Evolutionary conservation across 2,888 invertebrate genomes (phyloP), one percentile per base, ranked within the genome.

Genomic region (Philhelius pedissequus): DNA sequence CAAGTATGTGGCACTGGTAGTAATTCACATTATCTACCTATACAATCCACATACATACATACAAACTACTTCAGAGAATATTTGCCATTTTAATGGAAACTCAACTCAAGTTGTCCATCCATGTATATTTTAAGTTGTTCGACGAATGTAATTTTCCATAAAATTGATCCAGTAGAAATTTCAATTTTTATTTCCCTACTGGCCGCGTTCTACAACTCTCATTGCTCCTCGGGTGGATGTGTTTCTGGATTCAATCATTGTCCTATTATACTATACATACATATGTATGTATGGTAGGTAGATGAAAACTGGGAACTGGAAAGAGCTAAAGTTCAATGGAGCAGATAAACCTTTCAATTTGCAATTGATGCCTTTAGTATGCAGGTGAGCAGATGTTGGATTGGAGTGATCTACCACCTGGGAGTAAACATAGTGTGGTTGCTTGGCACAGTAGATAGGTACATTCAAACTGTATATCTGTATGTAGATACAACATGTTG

Each of bases 281-380:
- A 35, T 13, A 38, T 7, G 15, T 40, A 25, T 25, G 25, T 25
- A 5, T 25, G 48, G 32, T 20, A 35, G 32, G 54, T 18, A 11
- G 50, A n/a, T 25, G 22, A n/a, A n/a, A n/a, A n/a, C n/a, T 56
- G 50, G 32, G 15, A 22, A 48, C 22, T 56, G 50, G 32, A 13
- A 22, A 48, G 18, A 56, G 32, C 30, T 30, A 43, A 32, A 75
- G 50, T 50, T 74, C 79, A 83, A 83, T 79, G 66, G 58, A 66
- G 74, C 74, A 58, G 66, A 70, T 78, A 74, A 83, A 56, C 79
- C 79, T 79, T 83, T 83, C 83, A 79, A 83, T 79, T 79, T 69
- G 74, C 79, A 38, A 75, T 79, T 83, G 83, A 83, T 79, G 74
- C 58, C 58, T 74, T 75, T 70, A 58, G 74, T 79, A 79, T 79